phyloP scores from a whole-genome alignment of 2,888 invertebrate species.

The Epinotia nisella region DNA sequence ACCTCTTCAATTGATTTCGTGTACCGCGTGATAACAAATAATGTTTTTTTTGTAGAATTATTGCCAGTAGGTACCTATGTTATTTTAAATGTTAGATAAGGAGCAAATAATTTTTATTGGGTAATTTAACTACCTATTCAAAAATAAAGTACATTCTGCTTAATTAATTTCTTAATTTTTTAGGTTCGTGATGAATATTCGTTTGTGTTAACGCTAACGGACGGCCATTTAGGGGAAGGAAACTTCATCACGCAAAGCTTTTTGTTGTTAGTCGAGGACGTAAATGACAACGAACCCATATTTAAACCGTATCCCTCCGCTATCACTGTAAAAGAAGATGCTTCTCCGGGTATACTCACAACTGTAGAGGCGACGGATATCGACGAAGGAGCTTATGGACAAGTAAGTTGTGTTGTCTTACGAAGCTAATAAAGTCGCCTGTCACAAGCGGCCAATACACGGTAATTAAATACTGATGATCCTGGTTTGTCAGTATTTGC shows the following conservation, averaged over 20 bases:
- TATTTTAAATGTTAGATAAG: background rate
- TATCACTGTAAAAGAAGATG: conserved; percentile 91
- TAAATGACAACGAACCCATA: conserved; percentile 95
- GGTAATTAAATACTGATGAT: too few species aligned
- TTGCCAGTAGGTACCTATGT: background rate
- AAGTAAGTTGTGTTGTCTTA: conserved; percentile 82
- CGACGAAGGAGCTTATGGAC: conserved; percentile 96
- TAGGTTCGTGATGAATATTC: conserved; percentile 95
- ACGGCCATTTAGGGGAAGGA: conserved; percentile 93
- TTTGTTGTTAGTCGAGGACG: conserved; percentile 94
- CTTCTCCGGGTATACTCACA: conserved; percentile 89
- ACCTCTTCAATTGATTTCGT: too few species aligned
- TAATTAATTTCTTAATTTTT: conserved; percentile 45
- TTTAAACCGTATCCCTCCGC: conserved; percentile 94
- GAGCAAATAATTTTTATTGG: background rate
- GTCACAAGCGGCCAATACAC: too few species aligned
- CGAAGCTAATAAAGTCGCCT: background rate
- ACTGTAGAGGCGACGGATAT: conserved; percentile 94
- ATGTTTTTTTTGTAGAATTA: background rate
- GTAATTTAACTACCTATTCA: too few species aligned
- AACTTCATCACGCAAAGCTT: conserved; percentile 96
- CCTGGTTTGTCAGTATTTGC: too few species aligned
- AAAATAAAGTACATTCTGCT: too few species aligned
- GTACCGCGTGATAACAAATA: too few species aligned
- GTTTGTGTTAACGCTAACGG: conserved; percentile 94